These are phyloP conservation scores for Heliconius hermathena DNA, from an alignment of 1,140 invertebrate genomes.

Conservation along the genomic window DNA sequence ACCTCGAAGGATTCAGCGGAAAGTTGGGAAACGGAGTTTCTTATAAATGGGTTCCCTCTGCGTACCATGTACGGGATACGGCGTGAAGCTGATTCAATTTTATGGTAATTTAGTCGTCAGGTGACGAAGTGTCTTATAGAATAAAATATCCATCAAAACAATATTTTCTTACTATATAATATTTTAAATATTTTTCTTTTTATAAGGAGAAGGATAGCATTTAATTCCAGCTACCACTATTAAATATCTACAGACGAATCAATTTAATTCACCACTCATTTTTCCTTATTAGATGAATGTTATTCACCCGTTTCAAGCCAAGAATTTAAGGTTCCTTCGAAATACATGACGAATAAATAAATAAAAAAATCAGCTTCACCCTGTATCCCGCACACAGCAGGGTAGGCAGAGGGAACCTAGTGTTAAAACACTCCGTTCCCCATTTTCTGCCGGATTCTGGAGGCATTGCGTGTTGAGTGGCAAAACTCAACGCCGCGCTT, in stretches of 20 bases:
- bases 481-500: no score
- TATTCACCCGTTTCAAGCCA: background rate
- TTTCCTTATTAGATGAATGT: conserved; percentile 3
- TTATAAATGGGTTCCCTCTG: no score
- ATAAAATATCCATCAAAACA: background rate
- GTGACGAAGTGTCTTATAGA: background rate
- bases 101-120: background rate
- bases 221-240: background rate
- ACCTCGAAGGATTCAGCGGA: no score
- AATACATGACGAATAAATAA: background rate
- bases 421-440: no score
- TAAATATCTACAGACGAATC: background rate
- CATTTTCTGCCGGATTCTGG: no score
- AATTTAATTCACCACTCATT: background rate
- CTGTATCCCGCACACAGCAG: no score
- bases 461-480: no score
- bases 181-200: background rate
- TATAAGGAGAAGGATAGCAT: background rate
- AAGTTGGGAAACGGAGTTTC: no score
- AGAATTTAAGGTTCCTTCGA: background rate
- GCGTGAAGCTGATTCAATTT: background rate
- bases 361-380: no score
- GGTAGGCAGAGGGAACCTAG: no score
- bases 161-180: no score
- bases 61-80: no score